A percentile compares a stretch with the other conserved stretches of the same genome.
Evolutionary conservation across 2,888 invertebrate species (phyloP).

Genomic region (Eutolmus rufibarbis): DNA sequence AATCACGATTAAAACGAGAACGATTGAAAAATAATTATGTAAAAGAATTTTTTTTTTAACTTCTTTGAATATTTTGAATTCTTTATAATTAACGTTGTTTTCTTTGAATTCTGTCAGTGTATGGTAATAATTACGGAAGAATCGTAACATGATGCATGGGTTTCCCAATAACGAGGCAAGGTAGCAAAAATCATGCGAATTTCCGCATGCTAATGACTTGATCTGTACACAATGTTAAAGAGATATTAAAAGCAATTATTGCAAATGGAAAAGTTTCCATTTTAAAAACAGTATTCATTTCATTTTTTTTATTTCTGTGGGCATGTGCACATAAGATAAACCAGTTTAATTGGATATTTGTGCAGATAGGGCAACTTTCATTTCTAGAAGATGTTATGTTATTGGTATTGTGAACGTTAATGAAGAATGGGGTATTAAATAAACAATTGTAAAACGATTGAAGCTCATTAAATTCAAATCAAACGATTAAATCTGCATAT

Average conservation of each 20-base stretch:
- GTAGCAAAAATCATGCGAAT: neutral
- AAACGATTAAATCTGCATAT: no score
- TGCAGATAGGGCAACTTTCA: neutral
- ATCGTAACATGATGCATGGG: neutral
- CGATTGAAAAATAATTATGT: no score
- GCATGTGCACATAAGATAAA: neutral
- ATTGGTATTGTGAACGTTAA: neutral
- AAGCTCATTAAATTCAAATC: neutral
- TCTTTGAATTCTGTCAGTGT: neutral
- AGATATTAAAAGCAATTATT: neutral
- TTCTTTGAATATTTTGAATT: neutral
- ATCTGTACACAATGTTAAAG: neutral
- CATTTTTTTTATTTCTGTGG: neutral
- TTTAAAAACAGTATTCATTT: neutral
- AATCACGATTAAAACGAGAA: no score
- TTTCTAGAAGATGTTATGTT: neutral
- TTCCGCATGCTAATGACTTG: neutral
- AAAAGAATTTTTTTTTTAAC: no score
- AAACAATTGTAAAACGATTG: neutral
- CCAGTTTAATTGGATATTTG: neutral
- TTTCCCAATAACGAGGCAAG: neutral
- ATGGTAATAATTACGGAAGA: neutral
- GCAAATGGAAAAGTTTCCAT: neutral
- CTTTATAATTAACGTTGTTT: neutral
- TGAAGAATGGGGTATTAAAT: neutral